These are phyloP conservation scores for Haliaeetus leucogaster DNA, from an alignment of 2,113 vertebrate genomes.

Conservation along the genomic window DNA sequence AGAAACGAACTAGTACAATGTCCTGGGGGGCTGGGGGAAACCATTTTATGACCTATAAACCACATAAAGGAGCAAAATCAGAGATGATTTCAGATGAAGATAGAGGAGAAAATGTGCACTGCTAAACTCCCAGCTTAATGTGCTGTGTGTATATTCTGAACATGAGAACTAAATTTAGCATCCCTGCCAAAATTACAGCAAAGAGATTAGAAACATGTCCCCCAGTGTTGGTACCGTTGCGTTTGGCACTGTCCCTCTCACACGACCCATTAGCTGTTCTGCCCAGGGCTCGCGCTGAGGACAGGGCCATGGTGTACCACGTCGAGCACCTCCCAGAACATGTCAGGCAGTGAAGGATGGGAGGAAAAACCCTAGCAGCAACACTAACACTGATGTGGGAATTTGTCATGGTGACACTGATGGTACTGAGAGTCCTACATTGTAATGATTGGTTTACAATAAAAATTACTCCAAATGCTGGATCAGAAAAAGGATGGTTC, in stretches of 20 bases:
- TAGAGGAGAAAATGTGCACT: background rate
- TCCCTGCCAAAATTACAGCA: background rate
- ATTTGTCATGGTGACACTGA: slow-evolving; percentile 48
- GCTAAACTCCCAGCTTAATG: background rate
- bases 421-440: slow-evolving; percentile 33
- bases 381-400: background rate
- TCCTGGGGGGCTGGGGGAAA: background rate
- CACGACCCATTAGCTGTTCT: background rate
- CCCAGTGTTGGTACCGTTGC: background rate
- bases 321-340: background rate
- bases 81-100: background rate
- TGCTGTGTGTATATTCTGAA: background rate
- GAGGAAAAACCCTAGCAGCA: background rate
- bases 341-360: background rate
- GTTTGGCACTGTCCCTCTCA: background rate
- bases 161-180: background rate
- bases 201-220: background rate
- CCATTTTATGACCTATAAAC: background rate
- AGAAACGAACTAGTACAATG: background rate
- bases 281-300: background rate
- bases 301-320: background rate
- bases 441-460: slow-evolving; percentile 35
- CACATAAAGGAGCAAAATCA: background rate
- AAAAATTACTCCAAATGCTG: slow-evolving; percentile 48
- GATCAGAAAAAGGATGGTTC: slow-evolving; percentile 39